Evolutionary conservation across 2,113 vertebrate genomes (phyloP).

Genomic region (Neopipo cinnamomea): DNA sequence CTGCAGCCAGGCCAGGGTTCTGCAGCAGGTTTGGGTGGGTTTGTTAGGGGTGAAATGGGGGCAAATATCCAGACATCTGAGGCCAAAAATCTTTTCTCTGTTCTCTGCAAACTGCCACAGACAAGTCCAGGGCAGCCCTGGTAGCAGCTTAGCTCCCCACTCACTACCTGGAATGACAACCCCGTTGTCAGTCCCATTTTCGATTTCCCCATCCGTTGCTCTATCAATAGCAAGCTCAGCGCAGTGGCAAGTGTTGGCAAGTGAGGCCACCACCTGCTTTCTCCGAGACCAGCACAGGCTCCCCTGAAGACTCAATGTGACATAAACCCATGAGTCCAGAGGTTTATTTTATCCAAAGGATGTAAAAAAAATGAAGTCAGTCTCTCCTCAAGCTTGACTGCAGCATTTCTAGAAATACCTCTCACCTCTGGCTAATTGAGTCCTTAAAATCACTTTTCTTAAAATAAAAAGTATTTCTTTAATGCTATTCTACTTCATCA

Average conservation of each 20-base stretch:
- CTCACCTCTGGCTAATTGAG: background rate
- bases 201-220: background rate
- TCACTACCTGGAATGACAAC: background rate
- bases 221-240: background rate
- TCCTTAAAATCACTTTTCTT: background rate
- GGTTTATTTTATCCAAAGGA: background rate
- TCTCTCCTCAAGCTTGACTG: background rate
- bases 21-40: accelerated
- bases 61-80: background rate
- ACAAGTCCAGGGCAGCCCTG: background rate
- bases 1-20: background rate
- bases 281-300: background rate
- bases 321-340: background rate
- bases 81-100: background rate
- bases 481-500: background rate
- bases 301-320: background rate
- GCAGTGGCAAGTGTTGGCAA: background rate
- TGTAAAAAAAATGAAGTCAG: background rate
- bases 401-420: background rate
- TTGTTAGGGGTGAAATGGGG: background rate
- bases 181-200: accelerated
- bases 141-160: background rate
- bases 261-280: accelerated
- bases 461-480: background rate
- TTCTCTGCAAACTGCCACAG: background rate